These are phyloP conservation scores for Lithophane leautieri DNA, from an alignment of 2,888 invertebrate genomes.

Conservation along the genomic window DNA sequence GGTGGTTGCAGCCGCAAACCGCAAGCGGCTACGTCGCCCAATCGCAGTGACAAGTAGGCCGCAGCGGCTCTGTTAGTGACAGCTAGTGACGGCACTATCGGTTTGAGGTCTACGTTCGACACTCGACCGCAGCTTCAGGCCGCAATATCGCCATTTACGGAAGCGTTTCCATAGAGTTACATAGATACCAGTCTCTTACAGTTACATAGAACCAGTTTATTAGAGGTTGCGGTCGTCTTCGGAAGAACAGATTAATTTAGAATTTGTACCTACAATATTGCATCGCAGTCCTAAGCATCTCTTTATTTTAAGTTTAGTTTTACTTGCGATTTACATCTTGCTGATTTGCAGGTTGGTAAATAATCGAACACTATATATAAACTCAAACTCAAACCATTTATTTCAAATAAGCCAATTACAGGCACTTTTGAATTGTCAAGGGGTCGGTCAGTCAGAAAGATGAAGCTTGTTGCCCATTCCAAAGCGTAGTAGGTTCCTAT, in stretches of 20 bases:
- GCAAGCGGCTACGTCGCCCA: not conserved
- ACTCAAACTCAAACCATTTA: no score
- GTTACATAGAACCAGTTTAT: not conserved
- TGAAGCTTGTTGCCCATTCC: no score
- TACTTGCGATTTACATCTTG: not conserved
- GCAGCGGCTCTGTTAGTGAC: not conserved
- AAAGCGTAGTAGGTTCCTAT: no score
- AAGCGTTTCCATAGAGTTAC: not conserved
- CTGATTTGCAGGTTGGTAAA: not conserved
- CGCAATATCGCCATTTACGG: not conserved
- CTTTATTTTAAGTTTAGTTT: constrained; percentile 11
- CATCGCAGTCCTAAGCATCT: not conserved
- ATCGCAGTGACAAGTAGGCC: not conserved
- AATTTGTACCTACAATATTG: constrained; percentile 1
- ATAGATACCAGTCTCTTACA: not conserved
- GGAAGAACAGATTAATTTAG: not conserved
- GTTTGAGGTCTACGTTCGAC: not conserved
- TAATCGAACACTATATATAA: not conserved
- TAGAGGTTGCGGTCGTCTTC: not conserved
- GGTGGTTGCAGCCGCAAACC: not conserved
- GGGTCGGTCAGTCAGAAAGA: no score
- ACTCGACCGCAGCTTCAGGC: not conserved
- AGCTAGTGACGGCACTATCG: not conserved
- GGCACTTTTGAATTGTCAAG: no score
- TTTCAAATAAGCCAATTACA: no score